Evolutionary conservation across 2,888 invertebrate species (phyloP), one percentile per base, ranked within the genome.

Genomic region (Onchidella celtica): DNA sequence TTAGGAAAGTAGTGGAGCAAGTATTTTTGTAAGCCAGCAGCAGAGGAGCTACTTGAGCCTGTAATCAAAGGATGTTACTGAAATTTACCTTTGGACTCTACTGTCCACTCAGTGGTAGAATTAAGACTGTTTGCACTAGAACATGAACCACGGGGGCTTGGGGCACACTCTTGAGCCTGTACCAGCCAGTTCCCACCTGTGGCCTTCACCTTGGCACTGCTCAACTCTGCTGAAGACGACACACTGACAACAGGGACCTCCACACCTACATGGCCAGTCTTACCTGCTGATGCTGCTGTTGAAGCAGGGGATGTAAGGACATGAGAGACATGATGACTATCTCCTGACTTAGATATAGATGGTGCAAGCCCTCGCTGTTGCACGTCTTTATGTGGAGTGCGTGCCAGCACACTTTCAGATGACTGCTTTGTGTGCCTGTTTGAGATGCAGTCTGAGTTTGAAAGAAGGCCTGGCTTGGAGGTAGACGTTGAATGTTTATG

Each of bases 81-180:
- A 47, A 47, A 61, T 11, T 85, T 84, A 32, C 84, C 81, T 77
- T 84, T 84, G 36, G 88, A 88, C 27, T 85, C 86, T 6, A 92
- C 90, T 40, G 89, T 88, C 93, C 93, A 93, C 32, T 90, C 93
- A 69, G 91, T 89, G 1, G 93, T 93, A 11, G 93, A 93, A 83
- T 92, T 92, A 9, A 91, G 88, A 86, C 89, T 90, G 83, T 81
- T 79, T 65, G 84, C 66, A 74, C 92, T 92, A 36, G 91, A 89
- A 61, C 86, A 89, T 6, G 92, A 92, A 11, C 90, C 91, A 24
- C 91, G 75, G 9, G 93, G 92, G 61, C 92, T 91, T 4, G 88
- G 88, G 36, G 86, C 89, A 24, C 87, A 84, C 32, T 90, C 89
- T 47, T 88, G 87, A 57, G 89, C 85, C 57, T 88, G 87, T 3